Conservation (phyloP, 2,113 vertebrate genomes). For the Spermophilus dauricus region DNA sequence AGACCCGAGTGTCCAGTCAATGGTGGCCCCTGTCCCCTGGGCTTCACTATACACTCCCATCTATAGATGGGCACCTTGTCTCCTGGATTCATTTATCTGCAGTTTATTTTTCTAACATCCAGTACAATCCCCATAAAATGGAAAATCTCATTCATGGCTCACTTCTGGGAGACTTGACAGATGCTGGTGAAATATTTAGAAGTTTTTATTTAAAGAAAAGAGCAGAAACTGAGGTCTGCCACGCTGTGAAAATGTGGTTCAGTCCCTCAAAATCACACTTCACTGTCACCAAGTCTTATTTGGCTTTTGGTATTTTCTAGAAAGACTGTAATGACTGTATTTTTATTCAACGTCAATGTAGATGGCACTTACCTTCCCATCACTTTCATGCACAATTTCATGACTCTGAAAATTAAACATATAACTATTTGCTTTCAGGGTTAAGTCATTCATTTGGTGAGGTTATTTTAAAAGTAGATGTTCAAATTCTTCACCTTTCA, state of each 20-base stretch:
- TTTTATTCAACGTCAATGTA: neutral
- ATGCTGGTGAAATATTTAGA: slow-evolving; percentile 63
- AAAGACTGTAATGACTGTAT: neutral
- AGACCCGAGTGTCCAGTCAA: neutral
- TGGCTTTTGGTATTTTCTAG: neutral
- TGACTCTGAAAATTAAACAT: neutral
- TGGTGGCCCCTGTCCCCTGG: neutral
- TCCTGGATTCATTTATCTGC: neutral
- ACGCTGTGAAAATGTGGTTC: neutral
- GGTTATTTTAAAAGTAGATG: slow-evolving; percentile 21
- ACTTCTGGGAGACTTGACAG: slow-evolving; percentile 41
- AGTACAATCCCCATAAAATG: neutral
- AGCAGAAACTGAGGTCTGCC: neutral
- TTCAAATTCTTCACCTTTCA: neutral
- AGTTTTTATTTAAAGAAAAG: slow-evolving; percentile 36
- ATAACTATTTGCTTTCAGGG: neutral
- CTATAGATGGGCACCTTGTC: rapidly evolving
- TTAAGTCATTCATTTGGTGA: neutral
- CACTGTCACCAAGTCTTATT: neutral
- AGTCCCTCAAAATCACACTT: neutral
- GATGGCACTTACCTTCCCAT: neutral
- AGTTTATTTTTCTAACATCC: slow-evolving; percentile 10
- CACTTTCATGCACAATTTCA: neutral
- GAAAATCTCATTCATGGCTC: neutral
- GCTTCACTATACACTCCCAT: neutral